A percentile compares a stretch with the other conserved stretches of the same genome.
Conservation (phyloP, 2,797 vertebrate species). For the Artibeus jamaicensis region DNA sequence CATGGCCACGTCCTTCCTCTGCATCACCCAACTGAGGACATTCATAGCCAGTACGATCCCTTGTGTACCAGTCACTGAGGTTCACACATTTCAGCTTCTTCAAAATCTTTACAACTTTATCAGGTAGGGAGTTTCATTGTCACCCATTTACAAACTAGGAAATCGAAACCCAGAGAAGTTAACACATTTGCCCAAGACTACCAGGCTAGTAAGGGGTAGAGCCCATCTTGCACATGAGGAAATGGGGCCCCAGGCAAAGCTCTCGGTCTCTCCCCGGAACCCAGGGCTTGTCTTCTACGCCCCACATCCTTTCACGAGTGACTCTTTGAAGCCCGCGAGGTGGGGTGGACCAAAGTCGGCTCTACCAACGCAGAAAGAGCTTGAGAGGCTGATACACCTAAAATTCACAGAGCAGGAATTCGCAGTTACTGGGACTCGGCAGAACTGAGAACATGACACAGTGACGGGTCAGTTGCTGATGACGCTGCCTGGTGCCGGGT, state of each 20-base stretch:
- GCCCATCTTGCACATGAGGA: not conserved
- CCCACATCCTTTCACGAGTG: not conserved
- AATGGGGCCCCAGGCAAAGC: not conserved
- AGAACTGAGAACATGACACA: not conserved
- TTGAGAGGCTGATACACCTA: not conserved
- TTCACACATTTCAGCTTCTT: not conserved
- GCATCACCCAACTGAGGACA: not conserved
- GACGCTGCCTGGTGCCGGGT: not conserved
- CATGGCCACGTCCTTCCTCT: not conserved
- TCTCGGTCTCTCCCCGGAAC: not conserved
- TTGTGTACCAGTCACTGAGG: not conserved
- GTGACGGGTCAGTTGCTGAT: not conserved
- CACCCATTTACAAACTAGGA: not conserved
- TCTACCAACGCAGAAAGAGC: not conserved
- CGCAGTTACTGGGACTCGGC: rapidly evolving
- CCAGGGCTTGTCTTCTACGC: rapidly evolving
- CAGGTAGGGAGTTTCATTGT: not conserved
- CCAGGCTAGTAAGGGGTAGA: not conserved
- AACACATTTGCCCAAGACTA: not conserved
- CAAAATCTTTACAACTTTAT: not conserved
- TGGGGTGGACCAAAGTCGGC: too few relatives aligned
- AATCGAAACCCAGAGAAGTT: not conserved
- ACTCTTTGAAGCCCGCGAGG: not conserved
- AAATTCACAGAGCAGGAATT: not conserved
- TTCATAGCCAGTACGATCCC: not conserved